phyloP scores from a whole-genome alignment of 2,797 vertebrate genomes.

The Menidia menidia region DNA sequence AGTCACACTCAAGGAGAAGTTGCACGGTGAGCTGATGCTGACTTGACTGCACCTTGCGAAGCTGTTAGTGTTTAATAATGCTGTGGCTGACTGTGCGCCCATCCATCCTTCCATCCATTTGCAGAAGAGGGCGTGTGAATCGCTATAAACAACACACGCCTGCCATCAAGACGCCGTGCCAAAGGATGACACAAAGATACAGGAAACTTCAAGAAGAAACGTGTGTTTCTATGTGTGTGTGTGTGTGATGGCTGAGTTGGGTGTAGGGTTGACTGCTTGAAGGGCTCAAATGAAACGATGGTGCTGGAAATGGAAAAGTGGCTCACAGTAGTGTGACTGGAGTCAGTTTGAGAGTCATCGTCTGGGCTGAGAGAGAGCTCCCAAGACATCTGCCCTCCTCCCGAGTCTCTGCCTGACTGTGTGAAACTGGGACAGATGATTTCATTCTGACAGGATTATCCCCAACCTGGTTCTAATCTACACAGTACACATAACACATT shows the following conservation, averaged over 20 bases:
- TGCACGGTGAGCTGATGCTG: slow-evolving; percentile 29
- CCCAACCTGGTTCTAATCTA: slow-evolving; percentile 94
- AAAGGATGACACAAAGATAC: slow-evolving; percentile 70
- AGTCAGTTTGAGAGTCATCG: slow-evolving; percentile 91
- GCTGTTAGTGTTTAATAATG: slow-evolving; percentile 68
- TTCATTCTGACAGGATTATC: slow-evolving; percentile 95
- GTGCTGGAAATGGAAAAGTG: slow-evolving; percentile 81
- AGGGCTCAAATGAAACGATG: slow-evolving; percentile 70
- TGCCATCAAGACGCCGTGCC: slow-evolving; percentile 64
- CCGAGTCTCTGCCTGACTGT: slow-evolving; percentile 82
- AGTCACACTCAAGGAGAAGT: slow-evolving; percentile 41
- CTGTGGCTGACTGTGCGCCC: slow-evolving; percentile 60
- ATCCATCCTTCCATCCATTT: slow-evolving; percentile 53
- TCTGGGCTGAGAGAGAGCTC: slow-evolving; percentile 86
- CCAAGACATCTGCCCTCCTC: slow-evolving; percentile 54
- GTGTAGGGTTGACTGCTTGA: slow-evolving; percentile 76
- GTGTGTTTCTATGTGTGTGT: slow-evolving; percentile 47
- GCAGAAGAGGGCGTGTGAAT: slow-evolving; percentile 70
- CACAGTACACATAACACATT: slow-evolving; percentile 93
- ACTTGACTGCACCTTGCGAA: slow-evolving; percentile 61
- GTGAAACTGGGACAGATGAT: slow-evolving; percentile 89
- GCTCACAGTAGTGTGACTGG: slow-evolving; percentile 86
- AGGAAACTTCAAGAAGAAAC: slow-evolving; percentile 57
- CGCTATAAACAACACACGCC: slow-evolving; percentile 67
- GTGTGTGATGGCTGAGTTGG: slow-evolving; percentile 53